phyloP scores from a whole-genome alignment of 1,140 invertebrate genomes.

The Oreohelix idahoensis region DNA sequence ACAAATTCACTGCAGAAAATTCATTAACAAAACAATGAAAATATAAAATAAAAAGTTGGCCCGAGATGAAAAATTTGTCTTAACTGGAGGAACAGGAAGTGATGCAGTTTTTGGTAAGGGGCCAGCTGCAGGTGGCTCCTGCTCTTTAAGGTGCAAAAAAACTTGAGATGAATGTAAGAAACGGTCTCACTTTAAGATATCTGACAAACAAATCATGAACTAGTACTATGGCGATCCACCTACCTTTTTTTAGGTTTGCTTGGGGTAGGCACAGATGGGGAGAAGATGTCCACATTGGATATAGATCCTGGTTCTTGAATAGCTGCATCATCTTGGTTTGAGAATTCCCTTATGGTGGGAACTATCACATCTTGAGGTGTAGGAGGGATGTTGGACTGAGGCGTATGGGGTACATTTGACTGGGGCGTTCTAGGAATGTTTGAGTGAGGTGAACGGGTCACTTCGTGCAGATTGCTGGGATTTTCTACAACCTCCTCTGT shows the following conservation, averaged over 20 bases:
- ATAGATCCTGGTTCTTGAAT: conserved; percentile 58
- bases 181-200: no score
- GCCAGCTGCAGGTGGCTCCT: no score
- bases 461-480: not conserved
- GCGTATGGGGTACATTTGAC: not conserved
- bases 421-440: not conserved
- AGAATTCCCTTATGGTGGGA: conserved; percentile 40
- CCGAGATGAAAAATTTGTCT: no score
- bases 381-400: conserved; percentile 18
- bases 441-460: not conserved
- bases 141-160: no score
- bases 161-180: no score
- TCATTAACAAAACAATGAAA: no score
- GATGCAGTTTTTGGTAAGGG: no score
- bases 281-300: conserved; percentile 57
- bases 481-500: not conserved
- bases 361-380: conserved; percentile 31
- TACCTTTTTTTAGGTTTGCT: conserved; percentile 66
- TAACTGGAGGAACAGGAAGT: no score
- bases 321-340: conserved; percentile 51
- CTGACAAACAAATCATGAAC: no score
- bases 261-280: conserved; percentile 55
- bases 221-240: no score
- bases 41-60: no score
- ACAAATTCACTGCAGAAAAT: no score